A percentile compares a stretch with the other conserved stretches of the same genome.
Evolutionary conservation across 2,797 vertebrate genomes (phyloP).

Genomic region (Cossypha polioptera): DNA sequence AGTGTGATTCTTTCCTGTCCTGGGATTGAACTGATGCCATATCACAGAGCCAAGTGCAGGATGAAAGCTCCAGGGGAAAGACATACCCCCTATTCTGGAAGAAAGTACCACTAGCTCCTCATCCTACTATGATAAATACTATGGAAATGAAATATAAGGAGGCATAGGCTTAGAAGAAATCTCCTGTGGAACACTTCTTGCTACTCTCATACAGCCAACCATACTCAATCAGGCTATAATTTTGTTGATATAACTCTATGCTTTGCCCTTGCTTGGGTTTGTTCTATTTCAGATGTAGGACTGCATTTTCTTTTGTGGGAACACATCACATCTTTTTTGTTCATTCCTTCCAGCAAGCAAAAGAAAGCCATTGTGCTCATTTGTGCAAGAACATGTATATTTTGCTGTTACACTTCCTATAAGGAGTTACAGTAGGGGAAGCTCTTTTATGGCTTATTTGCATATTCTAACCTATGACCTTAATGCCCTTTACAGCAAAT

Average conservation of each 20-base stretch:
- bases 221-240: background rate
- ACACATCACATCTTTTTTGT: background rate
- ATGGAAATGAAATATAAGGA: background rate
- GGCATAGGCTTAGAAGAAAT: background rate
- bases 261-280: background rate
- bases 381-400: background rate
- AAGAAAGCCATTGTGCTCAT: background rate
- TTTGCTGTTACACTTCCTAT: background rate
- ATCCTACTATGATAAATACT: background rate
- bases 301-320: background rate
- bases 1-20: background rate
- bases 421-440: background rate
- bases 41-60: background rate
- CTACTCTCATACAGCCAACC: fast-evolving
- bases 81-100: fast-evolving
- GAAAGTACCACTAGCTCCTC: background rate
- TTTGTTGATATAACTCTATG: background rate
- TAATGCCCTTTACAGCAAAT: background rate
- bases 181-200: background rate
- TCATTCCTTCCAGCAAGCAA: background rate
- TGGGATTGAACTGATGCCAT: background rate
- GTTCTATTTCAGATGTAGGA: background rate
- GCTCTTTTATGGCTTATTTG: background rate
- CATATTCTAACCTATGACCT: background rate
- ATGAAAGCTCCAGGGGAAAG: background rate